phyloP scores from a whole-genome alignment of 2,888 invertebrate species.

The Drosophila borealis region DNA sequence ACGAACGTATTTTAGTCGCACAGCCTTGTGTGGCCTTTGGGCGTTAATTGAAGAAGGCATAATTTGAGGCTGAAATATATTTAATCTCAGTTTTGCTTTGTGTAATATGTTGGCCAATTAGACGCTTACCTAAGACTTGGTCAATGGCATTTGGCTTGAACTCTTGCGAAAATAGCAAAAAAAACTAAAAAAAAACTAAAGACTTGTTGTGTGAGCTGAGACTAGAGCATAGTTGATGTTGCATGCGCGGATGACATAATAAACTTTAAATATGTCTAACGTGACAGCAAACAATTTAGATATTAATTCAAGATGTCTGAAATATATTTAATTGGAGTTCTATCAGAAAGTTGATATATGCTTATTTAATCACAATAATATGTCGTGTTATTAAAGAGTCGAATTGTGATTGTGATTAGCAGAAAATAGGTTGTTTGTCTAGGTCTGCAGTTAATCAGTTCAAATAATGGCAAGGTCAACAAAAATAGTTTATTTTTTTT shows the following conservation, averaged over 20 bases:
- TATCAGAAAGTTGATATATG: no score
- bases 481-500: no score
- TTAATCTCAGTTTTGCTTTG: constrained; percentile 5
- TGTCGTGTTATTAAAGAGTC: no score
- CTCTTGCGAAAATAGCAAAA: constrained; percentile 26
- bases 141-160: constrained; percentile 45
- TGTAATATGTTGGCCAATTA: constrained; percentile 62
- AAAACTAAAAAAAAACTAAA: not conserved
- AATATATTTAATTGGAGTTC: not conserved
- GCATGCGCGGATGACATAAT: constrained; percentile 8
- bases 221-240: not conserved
- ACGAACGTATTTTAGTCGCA: constrained; percentile 42
- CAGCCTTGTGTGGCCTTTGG: constrained; percentile 57
- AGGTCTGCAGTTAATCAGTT: no score
- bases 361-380: no score
- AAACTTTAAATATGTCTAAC: not conserved
- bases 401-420: no score
- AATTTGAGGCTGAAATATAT: constrained; percentile 54
- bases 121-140: constrained; percentile 35
- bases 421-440: no score
- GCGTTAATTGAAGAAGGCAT: constrained; percentile 77
- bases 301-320: constrained; percentile 1
- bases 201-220: not conserved
- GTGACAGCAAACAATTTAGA: not conserved
- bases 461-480: no score